Evolutionary conservation across 2,888 invertebrate species (phyloP).

Genomic region (Lasioglossum morio): DNA sequence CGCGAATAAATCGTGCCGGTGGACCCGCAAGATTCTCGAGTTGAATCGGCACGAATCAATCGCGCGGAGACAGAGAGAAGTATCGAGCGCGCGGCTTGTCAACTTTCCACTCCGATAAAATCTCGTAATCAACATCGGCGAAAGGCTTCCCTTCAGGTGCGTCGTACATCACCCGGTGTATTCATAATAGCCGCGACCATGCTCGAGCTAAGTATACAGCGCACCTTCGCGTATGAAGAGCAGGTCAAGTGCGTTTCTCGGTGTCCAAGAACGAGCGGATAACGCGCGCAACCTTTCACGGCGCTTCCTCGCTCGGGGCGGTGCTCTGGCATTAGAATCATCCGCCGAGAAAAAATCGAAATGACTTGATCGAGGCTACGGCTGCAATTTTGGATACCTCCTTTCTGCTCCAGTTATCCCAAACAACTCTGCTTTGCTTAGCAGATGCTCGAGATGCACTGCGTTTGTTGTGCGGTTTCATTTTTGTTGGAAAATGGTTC

Average conservation of each 20-base stretch:
- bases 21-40: too few species aligned
- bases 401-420: neutral
- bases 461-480: too few species aligned
- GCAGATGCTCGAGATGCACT: too few species aligned
- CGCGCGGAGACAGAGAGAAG: neutral
- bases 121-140: conserved; percentile 58
- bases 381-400: conserved; percentile 5
- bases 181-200: conserved; percentile 44
- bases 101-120: conserved; percentile 59
- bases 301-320: conserved; percentile 22
- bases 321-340: conserved; percentile 9
- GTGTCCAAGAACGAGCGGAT: conserved; percentile 7
- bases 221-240: conserved; percentile 34
- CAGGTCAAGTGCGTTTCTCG: conserved; percentile 56
- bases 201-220: conserved; percentile 43
- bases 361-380: conserved; percentile 7
- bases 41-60: conserved; percentile 1
- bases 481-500: too few species aligned
- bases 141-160: conserved; percentile 50
- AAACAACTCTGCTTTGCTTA: neutral
- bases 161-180: conserved; percentile 52
- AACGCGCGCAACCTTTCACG: conserved; percentile 31
- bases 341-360: neutral
- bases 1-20: neutral
- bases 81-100: conserved; percentile 34